Conservation (phyloP, 2,888 invertebrate species). For the Eledona agricola region DNA sequence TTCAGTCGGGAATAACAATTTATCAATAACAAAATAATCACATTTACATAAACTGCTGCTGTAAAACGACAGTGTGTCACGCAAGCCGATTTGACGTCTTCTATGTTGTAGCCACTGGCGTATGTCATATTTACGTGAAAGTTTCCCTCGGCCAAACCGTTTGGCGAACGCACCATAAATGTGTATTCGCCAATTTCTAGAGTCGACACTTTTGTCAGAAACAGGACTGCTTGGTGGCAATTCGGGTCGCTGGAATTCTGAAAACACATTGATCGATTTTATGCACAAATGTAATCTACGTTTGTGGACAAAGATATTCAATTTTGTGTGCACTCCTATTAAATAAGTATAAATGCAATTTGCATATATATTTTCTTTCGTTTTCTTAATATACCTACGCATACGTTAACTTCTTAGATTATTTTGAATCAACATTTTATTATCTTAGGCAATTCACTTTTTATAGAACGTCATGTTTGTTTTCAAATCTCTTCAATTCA, state of each 20-base stretch:
- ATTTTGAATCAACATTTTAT: too few species aligned
- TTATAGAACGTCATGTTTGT: too few species aligned
- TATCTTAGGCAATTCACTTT: too few species aligned
- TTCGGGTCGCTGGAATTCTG: slow-evolving; percentile 68
- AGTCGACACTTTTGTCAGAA: slow-evolving; percentile 66
- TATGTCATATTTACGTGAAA: slow-evolving; percentile 71
- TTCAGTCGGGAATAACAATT: slow-evolving; percentile 59
- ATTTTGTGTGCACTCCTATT: too few species aligned
- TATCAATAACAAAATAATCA: slow-evolving; percentile 56
- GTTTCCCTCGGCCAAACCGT: slow-evolving; percentile 70
- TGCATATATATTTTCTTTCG: too few species aligned
- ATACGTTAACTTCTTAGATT: too few species aligned
- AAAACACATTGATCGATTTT: slow-evolving; percentile 47
- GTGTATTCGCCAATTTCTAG: slow-evolving; percentile 72
- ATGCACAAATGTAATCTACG: slow-evolving; percentile 4
- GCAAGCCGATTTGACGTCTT: slow-evolving; percentile 47
- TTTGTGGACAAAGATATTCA: too few species aligned
- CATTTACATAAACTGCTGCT: slow-evolving; percentile 57
- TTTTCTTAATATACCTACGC: too few species aligned
- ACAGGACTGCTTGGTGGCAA: slow-evolving; percentile 69
- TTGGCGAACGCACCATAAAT: slow-evolving; percentile 70
- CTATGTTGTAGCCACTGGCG: slow-evolving; percentile 60
- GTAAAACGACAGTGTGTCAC: slow-evolving; percentile 42
- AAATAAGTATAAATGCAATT: too few species aligned
- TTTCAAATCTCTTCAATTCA: too few species aligned